Evolutionary conservation across 2,888 invertebrate species (phyloP).

Genomic region (Zonitis immaculata): DNA sequence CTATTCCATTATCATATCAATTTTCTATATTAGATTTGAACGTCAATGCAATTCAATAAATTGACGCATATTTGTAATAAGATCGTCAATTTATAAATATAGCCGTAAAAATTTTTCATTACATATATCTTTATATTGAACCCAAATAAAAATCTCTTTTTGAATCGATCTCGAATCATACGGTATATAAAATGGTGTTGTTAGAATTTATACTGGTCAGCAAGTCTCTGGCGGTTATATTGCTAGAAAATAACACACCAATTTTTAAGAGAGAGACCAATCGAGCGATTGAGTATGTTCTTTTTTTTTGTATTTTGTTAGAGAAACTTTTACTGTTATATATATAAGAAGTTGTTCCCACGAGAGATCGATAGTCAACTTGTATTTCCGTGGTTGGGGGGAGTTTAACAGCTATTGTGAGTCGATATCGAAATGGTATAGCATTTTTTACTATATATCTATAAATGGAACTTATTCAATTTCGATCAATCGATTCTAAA

Average conservation of each 20-base stretch:
- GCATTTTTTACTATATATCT: conserved; percentile 27
- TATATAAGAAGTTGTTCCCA: conserved; percentile 46
- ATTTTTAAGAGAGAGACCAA: conserved; percentile 45
- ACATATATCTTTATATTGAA: neutral
- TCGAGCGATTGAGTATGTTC: conserved; percentile 41
- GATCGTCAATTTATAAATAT: neutral
- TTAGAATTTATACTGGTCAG: conserved; percentile 8
- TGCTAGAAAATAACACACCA: conserved; percentile 45
- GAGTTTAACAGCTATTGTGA: conserved; percentile 41
- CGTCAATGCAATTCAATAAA: too few species aligned
- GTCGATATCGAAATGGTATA: conserved; percentile 34
- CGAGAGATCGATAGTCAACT: conserved; percentile 42
- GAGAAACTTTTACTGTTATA: conserved; percentile 34
- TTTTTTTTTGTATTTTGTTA: conserved; percentile 39
- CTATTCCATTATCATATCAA: too few species aligned
- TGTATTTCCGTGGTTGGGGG: conserved; percentile 40
- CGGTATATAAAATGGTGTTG: conserved; percentile 1
- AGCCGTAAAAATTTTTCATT: too few species aligned
- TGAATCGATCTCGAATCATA: conserved; percentile 12
- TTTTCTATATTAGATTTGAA: neutral
- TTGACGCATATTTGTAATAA: too few species aligned
- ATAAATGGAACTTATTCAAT: conserved; percentile 21
- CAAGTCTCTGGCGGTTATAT: conserved; percentile 40
- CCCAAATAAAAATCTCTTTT: neutral
- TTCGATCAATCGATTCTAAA: conserved; percentile 5